A percentile compares a stretch with the other conserved stretches of the same genome.
Evolutionary conservation across 2,797 vertebrate genomes (phyloP).

Genomic region (Xenops minutus): DNA sequence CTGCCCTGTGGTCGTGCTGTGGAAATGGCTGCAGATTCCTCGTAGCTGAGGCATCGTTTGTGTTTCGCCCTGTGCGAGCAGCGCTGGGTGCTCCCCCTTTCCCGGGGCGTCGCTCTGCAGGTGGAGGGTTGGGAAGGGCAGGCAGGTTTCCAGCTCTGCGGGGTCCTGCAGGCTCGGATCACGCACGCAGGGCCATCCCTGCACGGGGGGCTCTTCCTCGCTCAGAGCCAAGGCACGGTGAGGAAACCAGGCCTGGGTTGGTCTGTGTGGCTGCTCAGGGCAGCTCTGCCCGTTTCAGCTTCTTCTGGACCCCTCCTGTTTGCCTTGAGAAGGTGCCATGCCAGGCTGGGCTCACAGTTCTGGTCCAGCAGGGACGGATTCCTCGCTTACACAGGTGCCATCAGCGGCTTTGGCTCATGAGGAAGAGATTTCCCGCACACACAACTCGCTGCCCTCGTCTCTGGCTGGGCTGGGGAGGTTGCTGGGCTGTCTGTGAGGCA

Average conservation of each 20-base stretch:
- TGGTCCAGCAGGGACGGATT: background rate
- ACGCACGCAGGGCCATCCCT: background rate
- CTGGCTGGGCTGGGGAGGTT: background rate
- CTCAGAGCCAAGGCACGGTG: background rate
- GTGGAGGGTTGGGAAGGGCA: background rate
- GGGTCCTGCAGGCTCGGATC: background rate
- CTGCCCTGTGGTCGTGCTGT: no score
- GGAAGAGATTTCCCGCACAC: background rate
- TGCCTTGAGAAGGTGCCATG: background rate
- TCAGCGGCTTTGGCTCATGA: background rate
- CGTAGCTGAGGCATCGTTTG: rapidly evolving
- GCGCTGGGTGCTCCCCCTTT: background rate
- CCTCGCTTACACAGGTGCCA: background rate
- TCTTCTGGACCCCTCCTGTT: background rate
- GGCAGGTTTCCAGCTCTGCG: background rate
- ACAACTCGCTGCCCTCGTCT: background rate
- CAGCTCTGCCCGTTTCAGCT: background rate
- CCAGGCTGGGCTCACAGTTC: rapidly evolving
- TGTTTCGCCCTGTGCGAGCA: background rate
- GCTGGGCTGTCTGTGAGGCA: background rate
- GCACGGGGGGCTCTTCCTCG: background rate
- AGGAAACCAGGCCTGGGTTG: background rate
- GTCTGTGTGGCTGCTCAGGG: background rate
- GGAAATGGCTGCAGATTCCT: background rate
- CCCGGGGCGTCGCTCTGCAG: rapidly evolving